Evolutionary conservation across 1,140 invertebrate genomes (phyloP), one percentile per base, ranked within the genome.

Genomic region (Tetramorium simillimum): DNA sequence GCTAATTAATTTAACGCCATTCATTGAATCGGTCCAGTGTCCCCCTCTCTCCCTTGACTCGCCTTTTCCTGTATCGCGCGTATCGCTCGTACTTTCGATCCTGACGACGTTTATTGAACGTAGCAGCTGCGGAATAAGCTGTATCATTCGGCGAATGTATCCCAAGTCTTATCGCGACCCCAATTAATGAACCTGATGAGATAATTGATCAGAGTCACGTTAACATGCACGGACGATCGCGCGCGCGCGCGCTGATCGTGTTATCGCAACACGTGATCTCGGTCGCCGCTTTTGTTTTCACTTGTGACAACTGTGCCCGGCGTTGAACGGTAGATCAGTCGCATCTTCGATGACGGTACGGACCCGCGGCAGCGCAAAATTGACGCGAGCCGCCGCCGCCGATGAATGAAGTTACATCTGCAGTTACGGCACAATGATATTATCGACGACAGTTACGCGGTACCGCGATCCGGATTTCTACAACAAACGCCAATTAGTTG

Each of bases 121-220:
- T 2, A 33, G 18, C 16, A 49, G 24, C 9, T 21, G 65, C 65
- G 37, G 14, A 63, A 82, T 51, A 33, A 82, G 37, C 21, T 40
- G 21, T 40, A 43, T 58, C 63, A 43, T 70, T 24, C 28, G 53
- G 6, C 21, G 10, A 63, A 18, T 24, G 40, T 46, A 37, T 21
- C 40, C 58, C 73, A 49, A 70, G 56, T 80, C 46, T 69, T 72
- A 75, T 33, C 51, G 60, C 28, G 18, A 16, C 14, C 28, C 53
- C 80, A 88, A 90, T 90, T 90, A 87, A 90, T 82, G 80, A 89
- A 49, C 33, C 70, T 67, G 86, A 89, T 65, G 80, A 87, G 87
- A 90, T 90, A 90, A 90, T 89, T 86, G 87, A 90, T 88, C 89
- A 43, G 62, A 69, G 76, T 62, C 60, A 85, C 87, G 75, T 87